These are phyloP conservation scores for Sphaeramia orbicularis DNA, from an alignment of 2,797 vertebrate species.

Conservation along the genomic window DNA sequence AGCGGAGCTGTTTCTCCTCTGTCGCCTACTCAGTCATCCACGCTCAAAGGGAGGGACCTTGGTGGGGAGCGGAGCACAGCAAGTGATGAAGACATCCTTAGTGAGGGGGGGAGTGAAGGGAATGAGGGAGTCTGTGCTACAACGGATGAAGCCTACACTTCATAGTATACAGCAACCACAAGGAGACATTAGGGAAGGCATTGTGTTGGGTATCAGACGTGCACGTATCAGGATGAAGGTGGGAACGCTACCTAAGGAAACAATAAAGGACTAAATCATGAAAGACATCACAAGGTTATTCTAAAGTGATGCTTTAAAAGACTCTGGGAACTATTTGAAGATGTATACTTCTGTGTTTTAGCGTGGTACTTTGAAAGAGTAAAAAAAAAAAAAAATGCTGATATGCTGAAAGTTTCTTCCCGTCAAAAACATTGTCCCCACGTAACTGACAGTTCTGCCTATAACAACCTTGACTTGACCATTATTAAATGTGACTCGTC, in stretches of 20 bases:
- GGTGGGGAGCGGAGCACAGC: constrained; percentile 69
- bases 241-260: constrained; percentile 56
- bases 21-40: constrained; percentile 70
- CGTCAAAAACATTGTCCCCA: constrained; percentile 47
- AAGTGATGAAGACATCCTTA: constrained; percentile 79
- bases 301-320: constrained; percentile 74
- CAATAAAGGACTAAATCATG: constrained; percentile 63
- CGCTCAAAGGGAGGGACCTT: constrained; percentile 76
- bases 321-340: constrained; percentile 67
- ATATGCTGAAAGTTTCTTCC: constrained; percentile 66
- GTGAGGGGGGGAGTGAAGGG: constrained; percentile 54
- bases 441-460: constrained; percentile 31
- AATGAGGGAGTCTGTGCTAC: constrained; percentile 44
- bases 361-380: constrained; percentile 40
- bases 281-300: constrained; percentile 84
- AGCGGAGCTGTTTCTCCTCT: constrained; percentile 71
- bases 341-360: constrained; percentile 53
- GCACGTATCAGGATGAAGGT: constrained; percentile 65
- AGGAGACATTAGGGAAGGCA: constrained; percentile 62
- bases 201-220: constrained; percentile 61
- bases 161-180: constrained; percentile 61
- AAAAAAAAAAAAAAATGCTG: constrained; percentile 53
- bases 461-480: constrained; percentile 51
- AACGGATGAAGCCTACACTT: constrained; percentile 57
- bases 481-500: constrained; percentile 23